These are phyloP conservation scores for Regulus satrapa DNA, from an alignment of 2,113 vertebrate genomes.

Conservation along the genomic window DNA sequence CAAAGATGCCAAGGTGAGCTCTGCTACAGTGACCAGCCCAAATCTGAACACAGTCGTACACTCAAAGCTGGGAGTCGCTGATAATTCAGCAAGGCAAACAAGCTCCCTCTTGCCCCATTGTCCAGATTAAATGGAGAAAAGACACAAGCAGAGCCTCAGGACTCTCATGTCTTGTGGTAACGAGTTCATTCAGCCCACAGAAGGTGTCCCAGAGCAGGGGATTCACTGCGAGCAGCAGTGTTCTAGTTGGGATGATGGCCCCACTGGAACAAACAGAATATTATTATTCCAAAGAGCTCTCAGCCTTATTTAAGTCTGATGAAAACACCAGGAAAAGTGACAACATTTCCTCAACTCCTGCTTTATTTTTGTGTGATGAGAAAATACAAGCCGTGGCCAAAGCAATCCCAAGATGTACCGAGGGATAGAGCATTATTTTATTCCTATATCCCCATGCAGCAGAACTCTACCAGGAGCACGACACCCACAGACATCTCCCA, in stretches of 20 bases:
- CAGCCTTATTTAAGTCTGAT: not conserved
- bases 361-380: not conserved
- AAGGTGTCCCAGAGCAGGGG: not conserved
- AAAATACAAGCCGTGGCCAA: not conserved
- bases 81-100: not conserved
- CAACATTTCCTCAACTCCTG: not conserved
- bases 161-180: not conserved
- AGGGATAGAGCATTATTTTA: not conserved
- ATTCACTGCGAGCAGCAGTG: not conserved
- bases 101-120: not conserved
- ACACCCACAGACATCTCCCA: not conserved
- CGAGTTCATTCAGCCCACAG: not conserved
- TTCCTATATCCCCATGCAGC: not conserved
- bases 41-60: not conserved
- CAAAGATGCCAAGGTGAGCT: not conserved
- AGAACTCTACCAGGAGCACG: not conserved
- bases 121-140: not conserved
- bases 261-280: not conserved
- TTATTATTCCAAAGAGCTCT: not conserved
- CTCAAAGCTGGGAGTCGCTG: not conserved
- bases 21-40: not conserved
- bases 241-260: not conserved
- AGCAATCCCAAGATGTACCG: not conserved
- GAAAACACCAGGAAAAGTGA: not conserved
- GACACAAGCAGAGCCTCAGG: not conserved